Evolutionary conservation across 2,797 vertebrate species (phyloP).

Genomic region (Podarcis siculus): DNA sequence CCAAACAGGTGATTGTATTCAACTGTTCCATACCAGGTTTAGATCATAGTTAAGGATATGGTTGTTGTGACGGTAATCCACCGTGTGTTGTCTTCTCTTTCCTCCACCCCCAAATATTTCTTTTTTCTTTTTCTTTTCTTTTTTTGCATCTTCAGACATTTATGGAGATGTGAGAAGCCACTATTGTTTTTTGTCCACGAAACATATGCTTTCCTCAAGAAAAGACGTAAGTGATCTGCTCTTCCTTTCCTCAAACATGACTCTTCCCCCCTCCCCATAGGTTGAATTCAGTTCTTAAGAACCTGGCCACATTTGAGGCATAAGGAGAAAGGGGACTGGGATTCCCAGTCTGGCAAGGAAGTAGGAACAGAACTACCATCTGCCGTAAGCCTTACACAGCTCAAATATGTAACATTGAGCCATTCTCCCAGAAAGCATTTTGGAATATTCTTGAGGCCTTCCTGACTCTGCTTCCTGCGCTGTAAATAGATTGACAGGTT

Average conservation of each 20-base stretch:
- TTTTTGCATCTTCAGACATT: conserved; percentile 61
- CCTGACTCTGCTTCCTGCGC: background rate
- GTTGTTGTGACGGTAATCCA: background rate
- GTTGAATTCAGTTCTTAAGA: no score
- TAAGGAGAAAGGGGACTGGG: background rate
- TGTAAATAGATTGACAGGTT: background rate
- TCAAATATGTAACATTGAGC: background rate
- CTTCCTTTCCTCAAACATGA: background rate
- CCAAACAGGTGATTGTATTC: background rate
- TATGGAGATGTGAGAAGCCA: conserved; percentile 81
- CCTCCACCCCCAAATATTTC: background rate
- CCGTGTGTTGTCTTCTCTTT: background rate
- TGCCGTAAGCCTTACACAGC: background rate
- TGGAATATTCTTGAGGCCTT: background rate
- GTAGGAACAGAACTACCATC: background rate
- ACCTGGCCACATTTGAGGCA: background rate
- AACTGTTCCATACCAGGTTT: background rate
- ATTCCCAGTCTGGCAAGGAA: background rate
- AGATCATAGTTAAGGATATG: conserved; percentile 17
- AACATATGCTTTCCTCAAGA: conserved; percentile 74
- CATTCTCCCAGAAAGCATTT: background rate
- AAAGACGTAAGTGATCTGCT: conserved; percentile 78
- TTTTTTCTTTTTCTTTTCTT: background rate
- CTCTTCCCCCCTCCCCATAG: background rate
- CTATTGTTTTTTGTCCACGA: conserved; percentile 69